phyloP scores from a whole-genome alignment of 2,113 vertebrate species.

The Mobula hypostoma region DNA sequence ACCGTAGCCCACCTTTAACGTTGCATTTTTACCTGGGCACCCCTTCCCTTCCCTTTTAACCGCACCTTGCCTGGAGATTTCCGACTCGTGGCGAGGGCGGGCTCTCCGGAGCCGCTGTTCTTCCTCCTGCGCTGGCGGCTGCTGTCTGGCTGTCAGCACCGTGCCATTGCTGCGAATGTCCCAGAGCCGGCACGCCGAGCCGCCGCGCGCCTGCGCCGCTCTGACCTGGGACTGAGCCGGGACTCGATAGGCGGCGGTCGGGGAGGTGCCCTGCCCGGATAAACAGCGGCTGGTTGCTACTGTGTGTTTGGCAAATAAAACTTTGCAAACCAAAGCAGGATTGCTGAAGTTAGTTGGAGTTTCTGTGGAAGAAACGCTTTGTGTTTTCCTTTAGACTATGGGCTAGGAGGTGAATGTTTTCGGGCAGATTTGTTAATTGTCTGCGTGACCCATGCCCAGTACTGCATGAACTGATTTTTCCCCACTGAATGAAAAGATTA shows the following conservation, averaged over 20 bases:
- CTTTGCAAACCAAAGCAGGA: not conserved
- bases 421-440: not conserved
- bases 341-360: not conserved
- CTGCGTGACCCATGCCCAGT: not conserved
- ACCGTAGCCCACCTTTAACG: slow-evolving; percentile 73
- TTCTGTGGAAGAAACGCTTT: not conserved
- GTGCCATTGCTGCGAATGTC: not conserved
- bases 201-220: not conserved
- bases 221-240: not conserved
- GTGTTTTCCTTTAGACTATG: not conserved
- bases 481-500: not conserved
- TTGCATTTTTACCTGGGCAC: not conserved
- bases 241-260: too few relatives aligned
- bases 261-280: not conserved
- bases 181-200: not conserved
- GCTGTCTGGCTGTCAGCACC: not conserved
- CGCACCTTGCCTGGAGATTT: not conserved
- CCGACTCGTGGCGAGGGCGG: too few relatives aligned
- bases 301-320: not conserved
- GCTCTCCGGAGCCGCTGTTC: too few relatives aligned
- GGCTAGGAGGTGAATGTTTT: too few relatives aligned
- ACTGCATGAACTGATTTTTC: not conserved
- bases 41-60: not conserved
- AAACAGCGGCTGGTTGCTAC: too few relatives aligned
- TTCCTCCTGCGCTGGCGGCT: too few relatives aligned